Base-by-base conservation (phyloP, 2,797 vertebrate genomes). In the Betta splendens region DNA sequence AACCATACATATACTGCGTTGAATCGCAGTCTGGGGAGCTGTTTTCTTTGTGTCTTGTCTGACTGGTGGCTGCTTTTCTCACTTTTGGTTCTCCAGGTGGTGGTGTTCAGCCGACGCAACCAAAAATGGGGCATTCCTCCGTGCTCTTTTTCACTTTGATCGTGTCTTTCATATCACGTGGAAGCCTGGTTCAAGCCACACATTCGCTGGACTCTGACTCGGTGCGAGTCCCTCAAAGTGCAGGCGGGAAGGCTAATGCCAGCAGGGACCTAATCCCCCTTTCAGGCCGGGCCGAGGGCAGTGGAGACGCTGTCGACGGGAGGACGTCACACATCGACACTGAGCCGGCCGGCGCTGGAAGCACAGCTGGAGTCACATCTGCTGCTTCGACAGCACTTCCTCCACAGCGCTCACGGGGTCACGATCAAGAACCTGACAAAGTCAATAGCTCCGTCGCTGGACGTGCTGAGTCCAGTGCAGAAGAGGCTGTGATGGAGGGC, bases 81-180 rank as follows among this genome's bases (percentile, higher is more conserved):
- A 29, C 52, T 57, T 56, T 17, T 64, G 59, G 4, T 44, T 51
- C 31, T 47, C 7, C 70, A 87, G 87, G 50, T 69, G 16, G 69
- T 56, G 4, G 13, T 20, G 61, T 64, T 59, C 7, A 5, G 21
- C 10, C 17, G 25, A 9, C 13, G 21, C 15, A 9, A 29, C 9
- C 51, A 46, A 70, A 59, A 59, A 90, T 89, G 87, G 64, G 45
- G 17, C 0, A 0, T 32, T 60, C 63, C 16, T 51, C 48, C 62
- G 38, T 76, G 13, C 53, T 84, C 44, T 39, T 77, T 13, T 5
- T 85, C 26, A 22, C 33, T 0, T 28, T 85, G 1, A 56, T 38
- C 0, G 0, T 85, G 38, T 64, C 22, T 37, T 49, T 79, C 3
- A 59, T 56, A 21, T 79, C 75, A 57, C 25, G 75, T 47, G 82